These are phyloP conservation scores for Plebejus argus DNA, from an alignment of 2,888 invertebrate species.

Conservation along the genomic window DNA sequence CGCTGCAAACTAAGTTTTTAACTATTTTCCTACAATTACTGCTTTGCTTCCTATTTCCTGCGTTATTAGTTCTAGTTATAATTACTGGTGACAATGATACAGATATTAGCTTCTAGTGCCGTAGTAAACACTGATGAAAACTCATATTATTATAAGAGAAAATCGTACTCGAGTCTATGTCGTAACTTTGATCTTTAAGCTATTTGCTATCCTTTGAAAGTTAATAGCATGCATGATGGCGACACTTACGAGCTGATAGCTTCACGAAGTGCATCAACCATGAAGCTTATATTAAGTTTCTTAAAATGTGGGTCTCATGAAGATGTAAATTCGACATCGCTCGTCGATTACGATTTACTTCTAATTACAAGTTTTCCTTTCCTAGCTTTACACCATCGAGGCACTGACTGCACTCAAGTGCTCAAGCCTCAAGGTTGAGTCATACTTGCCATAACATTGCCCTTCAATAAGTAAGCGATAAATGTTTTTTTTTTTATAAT, in stretches of 20 bases:
- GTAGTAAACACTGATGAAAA: not conserved
- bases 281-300: constrained; percentile 2
- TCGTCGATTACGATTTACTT: not conserved
- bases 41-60: not conserved
- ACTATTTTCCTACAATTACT: not conserved
- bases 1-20: not conserved
- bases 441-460: not conserved
- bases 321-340: not conserved
- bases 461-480: not conserved
- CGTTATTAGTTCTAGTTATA: not conserved
- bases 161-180: not conserved
- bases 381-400: constrained; percentile 7
- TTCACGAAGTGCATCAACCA: not conserved
- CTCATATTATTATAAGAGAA: not conserved
- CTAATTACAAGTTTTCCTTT: constrained; percentile 14
- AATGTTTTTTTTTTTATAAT: too few species aligned
- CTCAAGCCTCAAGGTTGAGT: not conserved
- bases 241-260: not conserved
- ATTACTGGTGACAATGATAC: not conserved
- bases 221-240: constrained; percentile 3
- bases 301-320: not conserved
- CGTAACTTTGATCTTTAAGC: not conserved
- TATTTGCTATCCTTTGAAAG: not conserved
- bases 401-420: not conserved
- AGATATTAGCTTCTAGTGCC: not conserved